Evolutionary conservation across 1,140 invertebrate genomes (phyloP).

Genomic region (Acromyrmex echinatior): DNA sequence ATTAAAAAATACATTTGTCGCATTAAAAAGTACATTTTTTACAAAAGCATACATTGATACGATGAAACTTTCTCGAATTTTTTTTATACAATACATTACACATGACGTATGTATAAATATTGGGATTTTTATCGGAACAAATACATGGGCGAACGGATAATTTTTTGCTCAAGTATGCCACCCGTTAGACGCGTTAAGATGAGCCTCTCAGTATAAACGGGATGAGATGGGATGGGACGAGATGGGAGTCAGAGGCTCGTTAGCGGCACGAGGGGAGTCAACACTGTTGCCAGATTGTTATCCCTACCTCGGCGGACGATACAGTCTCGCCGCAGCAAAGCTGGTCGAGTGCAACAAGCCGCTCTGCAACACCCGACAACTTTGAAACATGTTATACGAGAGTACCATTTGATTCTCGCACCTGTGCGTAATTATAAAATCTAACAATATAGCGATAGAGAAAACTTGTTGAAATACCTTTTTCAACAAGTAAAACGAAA

Average conservation of each 20-base stretch:
- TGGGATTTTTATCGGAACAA: slow-evolving; percentile 24
- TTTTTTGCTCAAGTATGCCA: slow-evolving; percentile 60
- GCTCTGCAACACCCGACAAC: slow-evolving; percentile 50
- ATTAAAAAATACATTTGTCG: not conserved
- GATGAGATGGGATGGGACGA: slow-evolving; percentile 73
- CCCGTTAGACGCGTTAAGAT: slow-evolving; percentile 79
- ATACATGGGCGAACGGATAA: not conserved
- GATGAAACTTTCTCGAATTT: not conserved
- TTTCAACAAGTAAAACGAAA: not conserved
- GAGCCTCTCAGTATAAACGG: slow-evolving; percentile 75
- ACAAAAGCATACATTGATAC: not conserved
- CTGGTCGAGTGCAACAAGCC: slow-evolving; percentile 39
- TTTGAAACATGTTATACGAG: slow-evolving; percentile 37
- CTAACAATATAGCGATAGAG: not conserved
- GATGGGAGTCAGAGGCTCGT: slow-evolving; percentile 83
- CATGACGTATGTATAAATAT: not conserved
- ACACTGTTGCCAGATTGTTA: slow-evolving; percentile 84
- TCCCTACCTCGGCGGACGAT: slow-evolving; percentile 66
- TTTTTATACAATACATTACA: not conserved
- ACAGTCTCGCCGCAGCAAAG: slow-evolving; percentile 30
- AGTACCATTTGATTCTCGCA: slow-evolving; percentile 19
- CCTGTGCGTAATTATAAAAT: slow-evolving; percentile 43
- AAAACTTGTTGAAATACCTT: not conserved
- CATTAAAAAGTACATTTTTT: not conserved
- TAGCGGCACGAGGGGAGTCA: slow-evolving; percentile 82